Evolutionary conservation across 1,140 invertebrate species (phyloP).

Genomic region (Heliconius hewitsoni): DNA sequence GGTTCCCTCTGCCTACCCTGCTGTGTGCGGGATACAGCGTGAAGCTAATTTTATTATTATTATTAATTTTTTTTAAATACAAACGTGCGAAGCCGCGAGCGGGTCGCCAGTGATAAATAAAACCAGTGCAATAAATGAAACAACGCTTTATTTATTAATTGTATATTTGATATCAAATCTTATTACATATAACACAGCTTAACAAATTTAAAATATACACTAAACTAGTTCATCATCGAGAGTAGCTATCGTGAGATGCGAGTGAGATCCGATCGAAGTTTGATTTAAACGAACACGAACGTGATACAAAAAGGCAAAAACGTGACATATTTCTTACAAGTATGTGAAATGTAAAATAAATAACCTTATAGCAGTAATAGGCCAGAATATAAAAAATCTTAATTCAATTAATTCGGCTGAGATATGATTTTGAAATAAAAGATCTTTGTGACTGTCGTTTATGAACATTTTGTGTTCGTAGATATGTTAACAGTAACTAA

Average conservation of each 20-base stretch:
- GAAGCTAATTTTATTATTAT: too few relatives aligned
- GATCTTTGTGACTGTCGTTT: too few relatives aligned
- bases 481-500: background rate
- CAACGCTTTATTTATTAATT: slow-evolving; percentile 60
- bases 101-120: too few relatives aligned
- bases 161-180: slow-evolving; percentile 81
- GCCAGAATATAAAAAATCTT: background rate
- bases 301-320: background rate
- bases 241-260: slow-evolving; percentile 25
- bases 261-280: slow-evolving; percentile 20
- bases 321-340: background rate
- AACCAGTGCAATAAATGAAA: slow-evolving; percentile 36
- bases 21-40: too few relatives aligned
- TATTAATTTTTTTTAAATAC: too few relatives aligned
- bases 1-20: too few relatives aligned
- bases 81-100: too few relatives aligned
- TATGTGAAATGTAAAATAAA: background rate
- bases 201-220: slow-evolving; percentile 58
- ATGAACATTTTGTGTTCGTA: background rate
- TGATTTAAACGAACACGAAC: background rate
- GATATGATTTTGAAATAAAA: background rate
- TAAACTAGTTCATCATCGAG: slow-evolving; percentile 20
- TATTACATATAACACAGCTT: slow-evolving; percentile 75
- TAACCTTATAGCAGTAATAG: background rate
- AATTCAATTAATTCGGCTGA: background rate